Evolutionary conservation across 2,113 vertebrate genomes (phyloP), one percentile per base, ranked within the genome.

Genomic region (Caranx melampygus): DNA sequence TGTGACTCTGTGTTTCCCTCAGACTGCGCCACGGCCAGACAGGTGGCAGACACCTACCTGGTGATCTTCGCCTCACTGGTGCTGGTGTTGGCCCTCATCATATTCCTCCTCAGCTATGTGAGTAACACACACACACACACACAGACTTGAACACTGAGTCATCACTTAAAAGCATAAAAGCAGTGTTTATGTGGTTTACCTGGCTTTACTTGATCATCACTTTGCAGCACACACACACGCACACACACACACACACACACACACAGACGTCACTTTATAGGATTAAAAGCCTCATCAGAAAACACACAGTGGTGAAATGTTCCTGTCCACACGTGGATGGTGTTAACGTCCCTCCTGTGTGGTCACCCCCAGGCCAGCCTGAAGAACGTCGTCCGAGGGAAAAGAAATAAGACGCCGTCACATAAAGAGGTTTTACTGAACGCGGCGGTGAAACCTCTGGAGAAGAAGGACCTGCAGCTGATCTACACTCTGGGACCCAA

Each of bases 21-120:
- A 88, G 93, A 87, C 51, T 89, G 88, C 66, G 0, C 13, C 15
- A 10, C 31, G 10, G 69, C 74, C 10, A 1, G 8, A 0, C 52
- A 57, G 31, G 5, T 65, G 11, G 4, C 60, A 0, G 86, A 91
- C 18, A 5, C 45, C 3, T 59, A 21, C 0, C 1, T 90, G 8
- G 52, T 92, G 0, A 33, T 92, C 13, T 26, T 70, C 0, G 91
- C 92, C 16, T 31, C 81, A 0, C 1, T 12, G 1, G 16, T 90
- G 78, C 77, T 95, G 54, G 20, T 83, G 6, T 3, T 82, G 0
- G 81, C 90, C 21, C 66, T 95, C 0, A 0, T 93, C 0, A 72
- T 86, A 20, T 86, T 87, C 40, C 37, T 31, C 10, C n/a, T 92
- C 5, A 92, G 90, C 83, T 93, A 93, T 3, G 95, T 95, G 88